phyloP scores from a whole-genome alignment of 2,888 invertebrate genomes.

The Unio delphinus region DNA sequence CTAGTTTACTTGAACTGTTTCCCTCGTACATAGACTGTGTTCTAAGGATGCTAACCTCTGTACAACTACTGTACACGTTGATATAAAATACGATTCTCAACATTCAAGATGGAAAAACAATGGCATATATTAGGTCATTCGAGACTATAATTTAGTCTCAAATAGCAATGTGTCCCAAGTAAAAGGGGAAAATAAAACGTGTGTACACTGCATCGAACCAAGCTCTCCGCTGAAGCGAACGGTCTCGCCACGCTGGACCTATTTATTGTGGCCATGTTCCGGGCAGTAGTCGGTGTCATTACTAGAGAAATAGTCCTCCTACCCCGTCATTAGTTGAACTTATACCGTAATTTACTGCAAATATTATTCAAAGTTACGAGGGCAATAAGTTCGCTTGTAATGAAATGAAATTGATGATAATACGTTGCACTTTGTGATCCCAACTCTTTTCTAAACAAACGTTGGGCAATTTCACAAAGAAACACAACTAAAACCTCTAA shows the following conservation, averaged over 20 bases:
- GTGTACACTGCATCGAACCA: conserved; percentile 23
- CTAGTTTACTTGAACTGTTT: too few species aligned
- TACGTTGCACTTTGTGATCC: too few species aligned
- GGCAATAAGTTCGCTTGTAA: conserved; percentile 7
- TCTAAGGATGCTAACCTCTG: too few species aligned
- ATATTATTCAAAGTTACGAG: conserved; percentile 23
- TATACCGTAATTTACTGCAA: conserved; percentile 25
- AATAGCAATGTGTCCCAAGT: neutral
- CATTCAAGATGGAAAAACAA: too few species aligned
- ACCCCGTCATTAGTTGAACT: conserved; percentile 28
- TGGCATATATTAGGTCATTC: too few species aligned
- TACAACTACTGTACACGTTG: too few species aligned
- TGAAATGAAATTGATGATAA: too few species aligned
- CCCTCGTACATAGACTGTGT: too few species aligned
- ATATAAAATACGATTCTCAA: too few species aligned
- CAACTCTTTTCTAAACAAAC: neutral
- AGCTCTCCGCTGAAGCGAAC: conserved; percentile 7
- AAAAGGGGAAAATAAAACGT: conserved; percentile 3
- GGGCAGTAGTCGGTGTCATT: conserved; percentile 22
- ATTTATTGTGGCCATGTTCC: conserved; percentile 20
- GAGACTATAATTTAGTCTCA: too few species aligned
- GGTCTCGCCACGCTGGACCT: conserved; percentile 17
- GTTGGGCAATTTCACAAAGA: conserved; percentile 4
- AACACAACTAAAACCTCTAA: conserved; percentile 8
- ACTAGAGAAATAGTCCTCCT: neutral